Conservation (phyloP, 2,888 invertebrate species). For the Alloplasta piceator region DNA sequence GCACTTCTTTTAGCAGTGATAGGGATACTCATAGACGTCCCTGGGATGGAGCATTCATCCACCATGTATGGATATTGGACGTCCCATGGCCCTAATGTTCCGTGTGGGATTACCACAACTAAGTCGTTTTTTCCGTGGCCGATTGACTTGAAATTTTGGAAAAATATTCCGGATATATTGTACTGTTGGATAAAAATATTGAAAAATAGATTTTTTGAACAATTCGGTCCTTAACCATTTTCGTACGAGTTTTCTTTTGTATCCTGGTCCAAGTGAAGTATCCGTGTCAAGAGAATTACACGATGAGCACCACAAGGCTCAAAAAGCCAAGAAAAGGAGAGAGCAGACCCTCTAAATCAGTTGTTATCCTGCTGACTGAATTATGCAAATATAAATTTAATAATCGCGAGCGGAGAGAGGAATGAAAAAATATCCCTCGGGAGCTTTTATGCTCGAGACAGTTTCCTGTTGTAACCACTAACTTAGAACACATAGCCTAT, state of each 20-base stretch:
- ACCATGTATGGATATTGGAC: too few species aligned
- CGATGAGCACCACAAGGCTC: conserved; percentile 17
- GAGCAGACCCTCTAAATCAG: conserved; percentile 30
- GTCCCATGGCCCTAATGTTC: too few species aligned
- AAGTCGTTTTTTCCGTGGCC: too few species aligned
- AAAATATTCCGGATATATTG: too few species aligned
- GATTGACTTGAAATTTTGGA: too few species aligned
- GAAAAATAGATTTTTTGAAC: too few species aligned
- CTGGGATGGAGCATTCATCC: too few species aligned
- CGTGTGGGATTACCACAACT: too few species aligned
- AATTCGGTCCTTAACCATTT: neutral
- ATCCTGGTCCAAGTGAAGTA: neutral
- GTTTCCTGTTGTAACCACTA: neutral
- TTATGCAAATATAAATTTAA: conserved; percentile 49
- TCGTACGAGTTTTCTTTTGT: neutral
- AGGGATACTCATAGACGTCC: too few species aligned
- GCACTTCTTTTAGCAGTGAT: too few species aligned
- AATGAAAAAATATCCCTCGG: conserved; percentile 22
- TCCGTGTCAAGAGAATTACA: conserved; percentile 33
- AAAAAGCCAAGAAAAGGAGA: neutral
- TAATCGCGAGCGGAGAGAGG: conserved; percentile 19
- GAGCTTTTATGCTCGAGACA: conserved; percentile 17
- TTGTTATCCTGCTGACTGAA: conserved; percentile 45
- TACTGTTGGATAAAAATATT: too few species aligned
- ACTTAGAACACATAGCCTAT: neutral